Evolutionary conservation across 2,888 invertebrate species (phyloP), one percentile per base, ranked within the genome.

Genomic region (Rambutsinella grinnellia): DNA sequence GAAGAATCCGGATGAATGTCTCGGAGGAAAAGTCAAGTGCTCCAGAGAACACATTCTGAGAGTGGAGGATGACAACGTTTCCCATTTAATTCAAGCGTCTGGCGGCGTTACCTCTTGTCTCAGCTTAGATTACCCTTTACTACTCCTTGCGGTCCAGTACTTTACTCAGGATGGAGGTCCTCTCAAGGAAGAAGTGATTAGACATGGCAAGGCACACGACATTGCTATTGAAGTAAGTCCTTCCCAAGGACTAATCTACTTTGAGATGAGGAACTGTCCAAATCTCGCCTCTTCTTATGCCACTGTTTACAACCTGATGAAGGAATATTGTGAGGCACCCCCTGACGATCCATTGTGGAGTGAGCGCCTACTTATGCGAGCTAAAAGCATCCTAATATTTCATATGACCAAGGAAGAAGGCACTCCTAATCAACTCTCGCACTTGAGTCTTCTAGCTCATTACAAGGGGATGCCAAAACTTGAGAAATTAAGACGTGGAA

Each of bases 371-470:
- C 5, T 21, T 89, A 62, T 93, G 95, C 90, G 93, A 94, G 95
- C 95, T 0, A 92, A 91, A 85, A 93, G 94, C 85, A 94, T 95
- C 17, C 89, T 94, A n/a, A 91, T 96, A 78, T 96, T 93, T 87
- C 93, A 94, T 85, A 90, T 94, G 58, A 93, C n/a, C 53, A 2
- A 54, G 54, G 28, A 44, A 44, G 58, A 61, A 47, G 19, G 15
- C 58, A 6, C 24, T 24, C 10, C 27, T 17, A 28, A 21, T 23
- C 5, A 21, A 6, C 13, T 26, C 28, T 8, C 53, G n/a, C n/a
- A n/a, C n/a, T n/a, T 65, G 2, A 65, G 63, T 36, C 47, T 65
- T n/a, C 36, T 65, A 13, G 57, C 67, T 2, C 27, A 57, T 26
- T 67, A 57, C 49, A 67, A 67, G 49, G 47, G 58, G 2, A 21